phyloP scores from a whole-genome alignment of 2,888 invertebrate genomes.

The Isotomurus palustris region DNA sequence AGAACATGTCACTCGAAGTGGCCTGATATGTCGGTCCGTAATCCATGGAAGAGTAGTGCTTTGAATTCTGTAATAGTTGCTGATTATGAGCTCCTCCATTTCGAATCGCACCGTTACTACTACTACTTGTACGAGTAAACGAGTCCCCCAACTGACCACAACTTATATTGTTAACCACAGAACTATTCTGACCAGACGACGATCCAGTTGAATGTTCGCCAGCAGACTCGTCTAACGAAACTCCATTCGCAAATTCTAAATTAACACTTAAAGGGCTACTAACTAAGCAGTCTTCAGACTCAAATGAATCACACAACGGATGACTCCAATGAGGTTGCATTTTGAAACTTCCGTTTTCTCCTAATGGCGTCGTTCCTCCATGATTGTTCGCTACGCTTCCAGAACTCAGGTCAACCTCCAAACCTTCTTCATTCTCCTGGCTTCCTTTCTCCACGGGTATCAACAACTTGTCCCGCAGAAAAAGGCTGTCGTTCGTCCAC shows the following conservation, averaged over 20 bases:
- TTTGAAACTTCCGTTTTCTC: slow-evolving; percentile 2
- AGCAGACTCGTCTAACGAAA: not conserved
- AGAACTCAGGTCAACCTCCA: not conserved
- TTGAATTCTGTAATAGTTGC: not conserved
- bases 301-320: slow-evolving; percentile 40
- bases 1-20: not conserved
- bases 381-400: slow-evolving; percentile 12
- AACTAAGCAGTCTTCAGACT: slow-evolving; percentile 31
- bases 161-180: not conserved
- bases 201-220: not conserved
- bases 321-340: slow-evolving; percentile 31
- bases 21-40: not conserved
- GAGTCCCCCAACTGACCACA: not conserved
- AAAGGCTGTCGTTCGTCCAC: slow-evolving; percentile 89
- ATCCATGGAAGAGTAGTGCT: slow-evolving; percentile 7
- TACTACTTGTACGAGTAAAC: not conserved
- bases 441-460: slow-evolving; percentile 59
- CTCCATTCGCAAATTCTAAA: not conserved
- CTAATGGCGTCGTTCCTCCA: slow-evolving; percentile 15
- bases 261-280: slow-evolving; percentile 9
- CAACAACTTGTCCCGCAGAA: slow-evolving; percentile 78
- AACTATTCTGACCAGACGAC: not conserved
- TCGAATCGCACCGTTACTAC: not conserved
- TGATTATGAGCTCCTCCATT: not conserved
- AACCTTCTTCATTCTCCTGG: slow-evolving; percentile 7